phyloP scores from a whole-genome alignment of 2,888 invertebrate species.

The Cepaea hortensis region DNA sequence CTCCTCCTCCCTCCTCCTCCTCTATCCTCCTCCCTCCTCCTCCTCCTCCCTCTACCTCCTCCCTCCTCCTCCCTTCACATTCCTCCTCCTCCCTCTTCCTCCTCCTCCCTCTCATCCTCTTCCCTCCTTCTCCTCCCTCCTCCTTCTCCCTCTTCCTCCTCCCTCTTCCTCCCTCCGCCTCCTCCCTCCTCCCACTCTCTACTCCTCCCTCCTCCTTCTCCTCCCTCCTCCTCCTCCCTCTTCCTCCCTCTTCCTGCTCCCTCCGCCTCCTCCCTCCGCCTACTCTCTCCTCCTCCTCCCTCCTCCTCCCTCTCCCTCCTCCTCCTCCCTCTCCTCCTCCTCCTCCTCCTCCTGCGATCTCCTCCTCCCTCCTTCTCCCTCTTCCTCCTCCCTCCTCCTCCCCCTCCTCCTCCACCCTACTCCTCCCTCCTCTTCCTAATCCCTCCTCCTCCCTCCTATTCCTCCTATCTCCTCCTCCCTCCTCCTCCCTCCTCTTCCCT shows the following conservation, averaged over 20 bases:
- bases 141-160: neutral
- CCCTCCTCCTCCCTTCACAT: neutral
- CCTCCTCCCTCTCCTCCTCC: neutral
- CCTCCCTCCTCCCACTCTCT: no score
- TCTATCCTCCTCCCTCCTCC: neutral
- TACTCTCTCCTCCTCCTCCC: no score
- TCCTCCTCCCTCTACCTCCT: neutral
- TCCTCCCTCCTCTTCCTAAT: no score
- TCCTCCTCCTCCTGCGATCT: neutral
- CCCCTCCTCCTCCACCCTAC: no score
- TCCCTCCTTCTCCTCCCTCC: no score
- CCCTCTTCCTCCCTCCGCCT: neutral
- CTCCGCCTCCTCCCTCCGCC: no score
- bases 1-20: neutral
- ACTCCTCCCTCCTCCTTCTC: neutral
- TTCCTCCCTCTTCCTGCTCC: no score
- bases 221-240: neutral
- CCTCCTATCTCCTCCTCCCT: no score
- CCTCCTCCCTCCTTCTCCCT: neutral
- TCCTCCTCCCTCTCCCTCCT: neutral
- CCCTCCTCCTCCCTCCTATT: no score
- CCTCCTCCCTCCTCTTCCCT: neutral
- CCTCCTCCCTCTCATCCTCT: no score
- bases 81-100: no score
- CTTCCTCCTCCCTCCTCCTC: neutral